Conservation (phyloP, 1,140 invertebrate species). For the Drosophila repletoides region DNA sequence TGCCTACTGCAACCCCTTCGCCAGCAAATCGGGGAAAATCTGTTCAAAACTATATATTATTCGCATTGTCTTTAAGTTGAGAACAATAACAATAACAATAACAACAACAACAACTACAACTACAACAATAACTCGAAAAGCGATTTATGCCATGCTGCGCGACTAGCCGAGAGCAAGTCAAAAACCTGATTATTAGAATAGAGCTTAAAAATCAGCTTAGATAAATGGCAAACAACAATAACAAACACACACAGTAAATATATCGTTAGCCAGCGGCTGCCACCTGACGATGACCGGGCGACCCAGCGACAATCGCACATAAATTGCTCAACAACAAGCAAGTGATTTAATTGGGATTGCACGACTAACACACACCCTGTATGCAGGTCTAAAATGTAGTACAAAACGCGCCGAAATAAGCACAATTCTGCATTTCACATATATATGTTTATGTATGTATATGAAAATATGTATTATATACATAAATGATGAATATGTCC, state of each 20-base stretch:
- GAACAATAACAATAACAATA: neutral
- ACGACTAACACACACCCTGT: neutral
- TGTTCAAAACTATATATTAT: slow-evolving; percentile 28
- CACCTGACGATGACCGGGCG: slow-evolving; percentile 33
- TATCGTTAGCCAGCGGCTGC: slow-evolving; percentile 21
- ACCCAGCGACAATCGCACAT: slow-evolving; percentile 32
- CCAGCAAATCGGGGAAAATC: neutral
- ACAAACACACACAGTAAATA: slow-evolving; percentile 19
- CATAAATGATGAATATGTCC: too few relatives aligned
- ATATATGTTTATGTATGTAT: too few relatives aligned
- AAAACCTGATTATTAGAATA: slow-evolving; percentile 70
- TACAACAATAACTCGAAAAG: slow-evolving; percentile 13
- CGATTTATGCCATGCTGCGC: slow-evolving; percentile 35
- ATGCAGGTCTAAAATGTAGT: too few relatives aligned
- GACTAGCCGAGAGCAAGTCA: slow-evolving; percentile 24
- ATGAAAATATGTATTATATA: too few relatives aligned
- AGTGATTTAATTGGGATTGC: neutral
- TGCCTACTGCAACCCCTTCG: neutral
- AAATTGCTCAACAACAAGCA: slow-evolving; percentile 44
- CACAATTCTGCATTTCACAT: too few relatives aligned
- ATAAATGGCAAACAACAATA: too few relatives aligned
- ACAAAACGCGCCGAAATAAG: too few relatives aligned
- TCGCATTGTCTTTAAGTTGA: slow-evolving; percentile 33
- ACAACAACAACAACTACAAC: slow-evolving; percentile 2
- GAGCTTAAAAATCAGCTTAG: slow-evolving; percentile 39